Evolutionary conservation across 2,797 vertebrate species (phyloP).

Genomic region (Coracias cyanogaster): DNA sequence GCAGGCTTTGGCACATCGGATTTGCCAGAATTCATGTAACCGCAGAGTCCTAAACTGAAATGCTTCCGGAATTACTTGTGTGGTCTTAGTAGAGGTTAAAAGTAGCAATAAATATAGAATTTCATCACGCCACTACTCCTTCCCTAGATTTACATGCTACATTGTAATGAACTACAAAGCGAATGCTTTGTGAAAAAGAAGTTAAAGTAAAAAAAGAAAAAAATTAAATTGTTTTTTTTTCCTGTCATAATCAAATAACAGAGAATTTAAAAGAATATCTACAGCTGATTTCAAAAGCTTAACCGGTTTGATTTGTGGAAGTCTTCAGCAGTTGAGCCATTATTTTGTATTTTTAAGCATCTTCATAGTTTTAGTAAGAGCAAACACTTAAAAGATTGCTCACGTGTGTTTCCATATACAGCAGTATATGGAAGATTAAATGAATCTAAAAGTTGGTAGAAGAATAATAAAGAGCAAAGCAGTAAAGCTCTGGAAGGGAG

Average conservation of each 20-base stretch:
- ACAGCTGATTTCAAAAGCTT: background rate
- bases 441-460: background rate
- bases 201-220: background rate
- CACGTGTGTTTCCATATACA: background rate
- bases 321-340: background rate
- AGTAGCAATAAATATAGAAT: background rate
- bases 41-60: background rate
- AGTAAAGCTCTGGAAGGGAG: background rate
- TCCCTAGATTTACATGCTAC: background rate
- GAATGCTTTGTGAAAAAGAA: background rate
- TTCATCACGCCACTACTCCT: background rate
- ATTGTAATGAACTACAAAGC: background rate
- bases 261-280: background rate
- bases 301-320: background rate
- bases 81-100: background rate
- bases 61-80: background rate
- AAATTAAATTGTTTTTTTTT: background rate
- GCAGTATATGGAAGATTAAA: background rate
- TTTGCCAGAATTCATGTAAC: background rate
- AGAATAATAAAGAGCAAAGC: background rate
- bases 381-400: accelerated
- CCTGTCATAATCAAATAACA: background rate
- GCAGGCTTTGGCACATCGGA: background rate
- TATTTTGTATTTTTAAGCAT: background rate
- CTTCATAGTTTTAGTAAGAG: background rate